Percentiles rank a stretch among this genome's conserved stretches.
Evolutionary conservation across 2,888 invertebrate species (phyloP).

Genomic region (Hipparchia semele): DNA sequence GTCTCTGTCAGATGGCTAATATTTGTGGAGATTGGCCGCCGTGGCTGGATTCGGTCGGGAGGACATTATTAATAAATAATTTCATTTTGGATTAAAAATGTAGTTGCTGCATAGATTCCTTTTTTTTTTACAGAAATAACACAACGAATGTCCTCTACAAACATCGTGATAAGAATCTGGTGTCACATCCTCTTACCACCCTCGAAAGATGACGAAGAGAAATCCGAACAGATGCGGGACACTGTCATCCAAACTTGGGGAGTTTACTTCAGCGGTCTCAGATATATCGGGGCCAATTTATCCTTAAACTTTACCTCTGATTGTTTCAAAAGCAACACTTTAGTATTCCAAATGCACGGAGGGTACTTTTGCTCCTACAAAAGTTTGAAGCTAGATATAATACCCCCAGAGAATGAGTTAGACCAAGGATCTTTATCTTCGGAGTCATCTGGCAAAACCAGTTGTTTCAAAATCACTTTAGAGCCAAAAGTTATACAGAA

Average conservation of each 20-base stretch:
- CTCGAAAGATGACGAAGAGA: slow-evolving; percentile 47
- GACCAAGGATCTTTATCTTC: slow-evolving; percentile 73
- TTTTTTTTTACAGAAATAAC: slow-evolving; percentile 67
- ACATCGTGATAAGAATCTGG: slow-evolving; percentile 77
- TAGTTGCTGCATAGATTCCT: neutral
- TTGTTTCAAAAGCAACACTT: slow-evolving; percentile 87
- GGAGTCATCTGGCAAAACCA: slow-evolving; percentile 69
- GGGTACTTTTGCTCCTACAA: slow-evolving; percentile 90
- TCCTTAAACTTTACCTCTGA: slow-evolving; percentile 86
- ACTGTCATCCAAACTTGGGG: slow-evolving; percentile 90
- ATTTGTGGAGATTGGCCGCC: too few relatives aligned
- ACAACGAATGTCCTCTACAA: slow-evolving; percentile 74
- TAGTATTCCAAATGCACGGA: slow-evolving; percentile 94
- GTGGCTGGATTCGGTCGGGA: too few relatives aligned
- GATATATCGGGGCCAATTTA: slow-evolving; percentile 88
- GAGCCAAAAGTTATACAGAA: slow-evolving; percentile 62
- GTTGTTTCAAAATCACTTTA: slow-evolving; percentile 64
- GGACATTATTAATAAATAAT: too few relatives aligned
- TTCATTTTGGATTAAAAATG: too few relatives aligned
- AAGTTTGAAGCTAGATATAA: slow-evolving; percentile 77
- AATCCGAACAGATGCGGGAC: slow-evolving; percentile 67
- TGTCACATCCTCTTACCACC: slow-evolving; percentile 61
- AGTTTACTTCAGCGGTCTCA: slow-evolving; percentile 92
- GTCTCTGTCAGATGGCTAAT: too few relatives aligned
- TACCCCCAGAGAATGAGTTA: slow-evolving; percentile 71